Evolutionary conservation across 2,888 invertebrate species (phyloP).

Genomic region (Eristalis arbustorum): DNA sequence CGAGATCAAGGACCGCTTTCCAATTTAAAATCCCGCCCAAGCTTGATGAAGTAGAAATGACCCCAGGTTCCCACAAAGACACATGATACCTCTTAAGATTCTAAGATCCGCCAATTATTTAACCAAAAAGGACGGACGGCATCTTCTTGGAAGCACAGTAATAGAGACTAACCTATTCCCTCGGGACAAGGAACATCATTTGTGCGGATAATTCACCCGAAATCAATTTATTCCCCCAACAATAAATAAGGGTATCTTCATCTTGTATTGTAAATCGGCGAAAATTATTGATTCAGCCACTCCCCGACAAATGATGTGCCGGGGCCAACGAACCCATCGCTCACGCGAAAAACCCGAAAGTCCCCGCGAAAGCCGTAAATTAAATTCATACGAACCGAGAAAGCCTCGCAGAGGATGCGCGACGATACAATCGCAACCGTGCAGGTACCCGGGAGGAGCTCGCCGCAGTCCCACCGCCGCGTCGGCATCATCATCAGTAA

Average conservation of each 20-base stretch:
- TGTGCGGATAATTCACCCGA: not conserved
- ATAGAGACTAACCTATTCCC: too few species aligned
- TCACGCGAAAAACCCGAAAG: not conserved
- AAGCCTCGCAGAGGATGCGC: not conserved
- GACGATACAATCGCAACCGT: not conserved
- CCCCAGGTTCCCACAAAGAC: too few species aligned
- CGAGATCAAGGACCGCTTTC: too few species aligned
- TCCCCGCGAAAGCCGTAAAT: not conserved
- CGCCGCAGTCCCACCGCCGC: not conserved
- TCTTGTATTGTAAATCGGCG: not conserved
- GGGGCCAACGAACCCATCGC: not conserved
- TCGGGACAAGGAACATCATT: too few species aligned
- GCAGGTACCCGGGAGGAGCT: not conserved
- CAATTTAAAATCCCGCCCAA: too few species aligned
- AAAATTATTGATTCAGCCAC: not conserved
- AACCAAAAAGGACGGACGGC: too few species aligned
- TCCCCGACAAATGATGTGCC: not conserved
- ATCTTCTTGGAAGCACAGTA: too few species aligned
- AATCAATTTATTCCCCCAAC: not conserved
- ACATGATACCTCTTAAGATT: too few species aligned
- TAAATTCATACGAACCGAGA: not conserved
- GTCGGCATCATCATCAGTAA: not conserved
- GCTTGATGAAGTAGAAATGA: too few species aligned
- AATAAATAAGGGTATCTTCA: not conserved
- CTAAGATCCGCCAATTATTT: too few species aligned